Percentiles rank a stretch among this genome's conserved stretches.
phyloP scores from a whole-genome alignment of 2,113 vertebrate genomes.

The Abramis brama region DNA sequence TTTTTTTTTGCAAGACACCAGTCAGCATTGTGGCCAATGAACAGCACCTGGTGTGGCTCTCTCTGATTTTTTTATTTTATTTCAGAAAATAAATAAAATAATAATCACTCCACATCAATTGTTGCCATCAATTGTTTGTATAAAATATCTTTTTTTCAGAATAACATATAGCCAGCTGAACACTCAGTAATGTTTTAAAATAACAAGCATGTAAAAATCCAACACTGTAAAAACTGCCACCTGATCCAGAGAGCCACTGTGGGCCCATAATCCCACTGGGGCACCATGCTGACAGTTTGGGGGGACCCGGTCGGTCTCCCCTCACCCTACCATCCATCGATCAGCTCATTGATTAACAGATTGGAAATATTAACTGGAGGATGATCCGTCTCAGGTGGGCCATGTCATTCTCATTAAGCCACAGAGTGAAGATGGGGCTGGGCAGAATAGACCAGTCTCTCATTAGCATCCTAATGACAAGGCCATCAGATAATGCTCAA shows the following conservation, averaged over 20 bases:
- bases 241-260: conserved; percentile 52
- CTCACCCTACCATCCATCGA: conserved; percentile 62
- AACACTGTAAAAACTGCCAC: not conserved
- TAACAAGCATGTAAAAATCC: not conserved
- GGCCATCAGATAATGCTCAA: conserved; percentile 79
- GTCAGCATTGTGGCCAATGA: not conserved
- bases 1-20: not conserved
- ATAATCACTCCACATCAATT: not conserved
- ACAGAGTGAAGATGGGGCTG: conserved; percentile 51
- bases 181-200: not conserved
- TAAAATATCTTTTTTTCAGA: not conserved
- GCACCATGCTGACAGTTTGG: conserved; percentile 63
- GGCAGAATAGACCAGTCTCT: conserved; percentile 57
- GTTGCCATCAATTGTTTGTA: not conserved
- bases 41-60: not conserved
- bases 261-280: conserved; percentile 24
- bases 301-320: conserved; percentile 6
- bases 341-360: conserved; percentile 79
- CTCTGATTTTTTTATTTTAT: not conserved
- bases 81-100: not conserved
- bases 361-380: conserved; percentile 83
- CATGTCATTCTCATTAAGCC: conserved; percentile 74
- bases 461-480: conserved; percentile 83
- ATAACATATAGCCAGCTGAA: not conserved
- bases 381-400: conserved; percentile 75